Conservation (phyloP, 2,113 vertebrate genomes). For the Riparia riparia region DNA sequence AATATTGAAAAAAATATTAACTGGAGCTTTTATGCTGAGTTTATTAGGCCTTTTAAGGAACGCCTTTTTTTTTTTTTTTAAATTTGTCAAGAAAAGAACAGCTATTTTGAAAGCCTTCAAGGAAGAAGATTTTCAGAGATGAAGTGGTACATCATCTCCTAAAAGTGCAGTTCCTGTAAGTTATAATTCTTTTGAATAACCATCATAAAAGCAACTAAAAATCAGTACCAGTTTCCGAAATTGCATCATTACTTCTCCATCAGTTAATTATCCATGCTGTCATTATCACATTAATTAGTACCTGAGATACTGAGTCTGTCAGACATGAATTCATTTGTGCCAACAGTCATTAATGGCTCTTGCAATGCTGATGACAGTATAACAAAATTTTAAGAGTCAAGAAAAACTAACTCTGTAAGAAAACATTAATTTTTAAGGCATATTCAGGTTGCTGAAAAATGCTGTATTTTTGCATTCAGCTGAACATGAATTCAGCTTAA, state of each 20-base stretch:
- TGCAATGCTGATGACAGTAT: conserved; percentile 30
- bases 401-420: background rate
- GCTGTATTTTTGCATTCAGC: background rate
- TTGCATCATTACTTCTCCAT: conserved; percentile 41
- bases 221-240: conserved; percentile 44
- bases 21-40: background rate
- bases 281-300: conserved; percentile 61
- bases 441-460: background rate
- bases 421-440: conserved; percentile 1
- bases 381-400: conserved; percentile 3
- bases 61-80: background rate
- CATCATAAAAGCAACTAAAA: conserved; percentile 24
- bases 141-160: background rate
- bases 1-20: conserved; percentile 8
- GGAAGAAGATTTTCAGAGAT: background rate
- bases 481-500: background rate
- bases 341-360: conserved; percentile 50
- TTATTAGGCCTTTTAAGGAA: background rate
- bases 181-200: conserved; percentile 35
- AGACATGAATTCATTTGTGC: conserved; percentile 54
- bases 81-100: background rate
- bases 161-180: background rate
- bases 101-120: conserved; percentile 24
- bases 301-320: conserved; percentile 45
- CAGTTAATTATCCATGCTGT: conserved; percentile 57